These are phyloP conservation scores for Branchipolynoe longqiensis DNA, from an alignment of 2,888 invertebrate genomes.

Conservation along the genomic window DNA sequence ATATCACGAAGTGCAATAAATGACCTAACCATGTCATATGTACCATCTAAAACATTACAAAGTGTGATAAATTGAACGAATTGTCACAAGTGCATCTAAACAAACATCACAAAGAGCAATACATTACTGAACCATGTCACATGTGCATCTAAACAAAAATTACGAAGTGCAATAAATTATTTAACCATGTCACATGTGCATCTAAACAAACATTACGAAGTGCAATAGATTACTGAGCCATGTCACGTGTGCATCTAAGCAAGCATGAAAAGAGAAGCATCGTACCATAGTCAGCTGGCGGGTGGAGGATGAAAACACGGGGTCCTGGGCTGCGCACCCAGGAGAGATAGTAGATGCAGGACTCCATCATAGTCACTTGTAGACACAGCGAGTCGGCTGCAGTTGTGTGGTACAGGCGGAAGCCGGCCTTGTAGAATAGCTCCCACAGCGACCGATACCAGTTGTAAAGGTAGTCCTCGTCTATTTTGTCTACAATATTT, in stretches of 20 bases:
- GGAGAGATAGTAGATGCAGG: constrained; percentile 77
- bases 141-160: too few species aligned
- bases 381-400: constrained; percentile 77
- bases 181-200: neutral
- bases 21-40: too few species aligned
- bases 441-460: constrained; percentile 76
- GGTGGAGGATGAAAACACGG: constrained; percentile 71
- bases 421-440: constrained; percentile 75
- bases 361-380: constrained; percentile 81
- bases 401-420: constrained; percentile 76
- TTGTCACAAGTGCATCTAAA: too few species aligned
- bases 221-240: too few species aligned
- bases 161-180: neutral
- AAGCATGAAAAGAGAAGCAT: neutral
- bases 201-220: too few species aligned
- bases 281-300: constrained; percentile 73
- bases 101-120: too few species aligned
- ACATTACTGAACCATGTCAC: too few species aligned
- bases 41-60: too few species aligned
- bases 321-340: constrained; percentile 77
- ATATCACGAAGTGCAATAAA: too few species aligned
- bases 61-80: too few species aligned
- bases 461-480: constrained; percentile 68
- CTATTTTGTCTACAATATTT: constrained; percentile 68
- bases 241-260: neutral